Conservation (phyloP, 2,113 vertebrate species). For the Tricholaema leucomelas region DNA sequence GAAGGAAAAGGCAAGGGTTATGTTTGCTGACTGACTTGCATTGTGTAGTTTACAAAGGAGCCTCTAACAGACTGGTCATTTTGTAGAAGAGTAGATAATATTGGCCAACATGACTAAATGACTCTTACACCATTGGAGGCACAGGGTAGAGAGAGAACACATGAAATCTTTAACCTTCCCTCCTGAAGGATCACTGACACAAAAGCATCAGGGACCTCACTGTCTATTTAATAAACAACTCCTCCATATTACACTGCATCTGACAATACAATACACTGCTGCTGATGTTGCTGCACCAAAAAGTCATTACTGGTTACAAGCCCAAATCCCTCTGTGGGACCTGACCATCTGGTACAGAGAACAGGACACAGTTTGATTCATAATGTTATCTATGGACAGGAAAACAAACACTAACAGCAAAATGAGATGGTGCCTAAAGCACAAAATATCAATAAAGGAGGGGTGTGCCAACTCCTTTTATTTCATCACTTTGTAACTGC, state of each 20-base stretch:
- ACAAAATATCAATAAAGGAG: not conserved
- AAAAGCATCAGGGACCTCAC: not conserved
- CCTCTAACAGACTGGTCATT: not conserved
- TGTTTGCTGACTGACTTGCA: not conserved
- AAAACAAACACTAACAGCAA: not conserved
- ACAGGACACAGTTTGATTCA: not conserved
- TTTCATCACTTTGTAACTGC: not conserved
- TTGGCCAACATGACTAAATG: not conserved
- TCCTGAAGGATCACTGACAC: not conserved
- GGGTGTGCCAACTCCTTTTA: not conserved
- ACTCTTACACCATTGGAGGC: not conserved
- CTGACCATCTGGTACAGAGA: not conserved
- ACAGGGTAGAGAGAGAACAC: not conserved
- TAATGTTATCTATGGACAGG: not conserved
- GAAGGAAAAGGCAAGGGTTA: not conserved
- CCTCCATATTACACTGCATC: not conserved
- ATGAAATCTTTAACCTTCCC: slow-evolving; percentile 19
- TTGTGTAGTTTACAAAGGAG: not conserved
- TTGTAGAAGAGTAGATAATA: not conserved
- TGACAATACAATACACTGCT: not conserved
- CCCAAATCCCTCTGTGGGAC: slow-evolving; percentile 36
- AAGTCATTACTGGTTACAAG: slow-evolving; percentile 24
- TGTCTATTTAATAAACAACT: slow-evolving; percentile 23
- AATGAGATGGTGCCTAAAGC: not conserved
- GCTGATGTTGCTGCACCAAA: not conserved